Base-by-base conservation (phyloP, 2,113 vertebrate species). In the Ciconia stormi region DNA sequence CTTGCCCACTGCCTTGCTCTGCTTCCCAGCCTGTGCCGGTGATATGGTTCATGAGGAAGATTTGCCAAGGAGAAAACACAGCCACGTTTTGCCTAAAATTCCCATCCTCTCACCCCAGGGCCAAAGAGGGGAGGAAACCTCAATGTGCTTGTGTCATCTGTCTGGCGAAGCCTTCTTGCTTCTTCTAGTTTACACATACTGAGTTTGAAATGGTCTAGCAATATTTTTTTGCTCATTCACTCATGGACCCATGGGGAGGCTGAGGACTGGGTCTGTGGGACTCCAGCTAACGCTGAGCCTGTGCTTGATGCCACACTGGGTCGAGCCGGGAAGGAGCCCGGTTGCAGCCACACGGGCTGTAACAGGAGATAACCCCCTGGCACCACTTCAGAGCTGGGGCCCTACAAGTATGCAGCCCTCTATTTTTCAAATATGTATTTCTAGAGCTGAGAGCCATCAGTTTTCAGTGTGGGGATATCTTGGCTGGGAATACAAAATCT, bases 161-260 rank as follows among this genome's bases (percentile, higher is more conserved):
- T 10, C 19, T 30, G n/a, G 32, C 38, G 70, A 83, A 90, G 11
- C 13, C 42, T 34, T 53, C 72, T 73, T 70, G 63, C 38, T 62
- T 53, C 36, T 46, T 58, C 50, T 34, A 49, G 8, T 26, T 86
- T 34, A 18, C 25, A 26, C 14, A 14, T 17, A 46, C 16, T 9
- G 53, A 20, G 50, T 62, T n/a, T 63, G 77, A 82, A 66, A 82
- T 8, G 6, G 7, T 25, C 42, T 13, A 52, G 63, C 46, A 53
- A 8, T 7, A 2, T 2, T 18, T 49, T 30, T 80, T 44, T 47
- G 7, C 22, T 84, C 8, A 30, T 9, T 73, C 44, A 17, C 26
- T 52, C 36, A 0, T 3, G 30, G 46, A 16, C 14, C 46, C 8
- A 2, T 0, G 4, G 27, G 56, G 44, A 42, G 5, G 29, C n/a